These are phyloP conservation scores for Chiroxiphia lanceolata DNA, from an alignment of 2,797 vertebrate species.

Conservation along the genomic window DNA sequence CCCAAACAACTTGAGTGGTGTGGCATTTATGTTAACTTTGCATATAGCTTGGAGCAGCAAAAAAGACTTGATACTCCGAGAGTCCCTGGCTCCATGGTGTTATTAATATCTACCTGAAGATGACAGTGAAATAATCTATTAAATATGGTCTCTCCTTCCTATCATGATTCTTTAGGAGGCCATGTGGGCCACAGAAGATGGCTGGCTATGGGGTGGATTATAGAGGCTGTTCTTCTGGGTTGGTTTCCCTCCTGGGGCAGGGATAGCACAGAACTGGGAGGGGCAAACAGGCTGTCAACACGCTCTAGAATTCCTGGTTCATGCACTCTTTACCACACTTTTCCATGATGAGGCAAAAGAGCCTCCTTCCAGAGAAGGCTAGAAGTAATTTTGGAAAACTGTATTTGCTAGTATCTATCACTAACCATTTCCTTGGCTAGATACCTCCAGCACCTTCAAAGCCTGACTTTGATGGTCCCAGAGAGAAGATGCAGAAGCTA, in stretches of 20 bases:
- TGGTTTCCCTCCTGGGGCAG: background rate
- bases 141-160: background rate
- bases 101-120: background rate
- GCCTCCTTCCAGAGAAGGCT: background rate
- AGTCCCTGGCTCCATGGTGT: background rate
- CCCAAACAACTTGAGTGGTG: background rate
- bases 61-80: background rate
- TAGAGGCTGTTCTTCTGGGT: background rate
- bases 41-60: background rate
- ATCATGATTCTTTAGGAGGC: background rate
- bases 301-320: background rate
- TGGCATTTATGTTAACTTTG: background rate
- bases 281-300: background rate
- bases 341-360: background rate
- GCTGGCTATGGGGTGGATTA: background rate
- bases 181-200: background rate
- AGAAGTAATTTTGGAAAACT: background rate
- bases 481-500: constrained; percentile 98
- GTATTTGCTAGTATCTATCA: background rate
- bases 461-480: constrained; percentile 94
- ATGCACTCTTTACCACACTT: background rate
- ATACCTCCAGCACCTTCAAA: constrained; percentile 94
- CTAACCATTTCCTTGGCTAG: constrained; percentile 67
- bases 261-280: background rate
- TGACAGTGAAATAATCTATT: background rate